phyloP scores from a whole-genome alignment of 1,140 invertebrate species.

The Achroia grisella region DNA sequence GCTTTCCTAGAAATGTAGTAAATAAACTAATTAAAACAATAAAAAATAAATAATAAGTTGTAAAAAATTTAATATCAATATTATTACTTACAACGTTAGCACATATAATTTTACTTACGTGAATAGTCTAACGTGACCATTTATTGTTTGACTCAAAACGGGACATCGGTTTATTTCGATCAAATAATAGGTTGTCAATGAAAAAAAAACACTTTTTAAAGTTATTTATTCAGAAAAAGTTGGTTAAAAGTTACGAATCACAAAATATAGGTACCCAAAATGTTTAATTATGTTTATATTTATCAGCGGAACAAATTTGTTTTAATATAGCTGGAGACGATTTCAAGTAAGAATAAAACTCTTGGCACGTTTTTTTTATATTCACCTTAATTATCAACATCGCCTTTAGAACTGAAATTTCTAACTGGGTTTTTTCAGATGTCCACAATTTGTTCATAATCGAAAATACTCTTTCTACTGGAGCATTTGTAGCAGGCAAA shows the following conservation, averaged over 20 bases:
- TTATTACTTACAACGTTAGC: no score
- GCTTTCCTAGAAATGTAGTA: background rate
- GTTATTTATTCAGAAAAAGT: slow-evolving; percentile 3
- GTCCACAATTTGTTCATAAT: slow-evolving; percentile 24
- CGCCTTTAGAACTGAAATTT: slow-evolving; percentile 18
- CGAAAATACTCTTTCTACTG: slow-evolving; percentile 22
- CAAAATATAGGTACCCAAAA: background rate
- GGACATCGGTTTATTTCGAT: slow-evolving; percentile 1
- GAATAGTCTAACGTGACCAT: slow-evolving; percentile 3
- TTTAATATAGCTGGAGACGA: slow-evolving; percentile 19
- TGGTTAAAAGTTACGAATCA: slow-evolving; percentile 1
- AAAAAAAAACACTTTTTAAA: slow-evolving; percentile 1
- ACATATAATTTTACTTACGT: slow-evolving; percentile 4
- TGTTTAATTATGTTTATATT: slow-evolving; percentile 20
- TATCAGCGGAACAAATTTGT: slow-evolving; percentile 26
- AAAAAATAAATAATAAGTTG: no score
- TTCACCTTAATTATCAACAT: slow-evolving; percentile 29
- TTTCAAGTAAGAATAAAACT: slow-evolving; percentile 28
- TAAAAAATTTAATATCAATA: no score
- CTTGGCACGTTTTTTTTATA: slow-evolving; percentile 29
- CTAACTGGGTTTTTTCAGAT: slow-evolving; percentile 18
- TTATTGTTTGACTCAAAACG: slow-evolving; percentile 1
- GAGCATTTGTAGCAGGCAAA: slow-evolving; percentile 20
- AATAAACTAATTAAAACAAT: no score
- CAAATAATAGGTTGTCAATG: background rate